These are phyloP conservation scores for Drosophila subpulchrella DNA, from an alignment of 1,140 invertebrate genomes.

Conservation along the genomic window DNA sequence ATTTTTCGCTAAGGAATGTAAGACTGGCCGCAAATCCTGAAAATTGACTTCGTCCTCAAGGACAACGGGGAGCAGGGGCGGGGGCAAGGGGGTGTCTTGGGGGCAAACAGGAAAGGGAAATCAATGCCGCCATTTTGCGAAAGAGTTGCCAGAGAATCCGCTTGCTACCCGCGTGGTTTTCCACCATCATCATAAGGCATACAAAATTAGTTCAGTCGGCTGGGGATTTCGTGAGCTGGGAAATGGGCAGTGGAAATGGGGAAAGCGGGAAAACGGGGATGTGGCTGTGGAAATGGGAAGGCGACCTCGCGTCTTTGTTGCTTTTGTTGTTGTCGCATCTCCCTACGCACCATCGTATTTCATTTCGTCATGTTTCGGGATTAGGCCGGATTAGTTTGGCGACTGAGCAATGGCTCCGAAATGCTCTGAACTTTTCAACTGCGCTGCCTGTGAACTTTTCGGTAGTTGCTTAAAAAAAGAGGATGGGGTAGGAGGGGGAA, in stretches of 20 bases:
- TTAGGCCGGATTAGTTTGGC: slow-evolving; percentile 81
- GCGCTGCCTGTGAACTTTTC: slow-evolving; percentile 68
- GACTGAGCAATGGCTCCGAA: slow-evolving; percentile 78
- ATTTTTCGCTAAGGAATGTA: slow-evolving; percentile 78
- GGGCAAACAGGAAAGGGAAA: slow-evolving; percentile 52
- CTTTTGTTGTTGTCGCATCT: slow-evolving; percentile 41
- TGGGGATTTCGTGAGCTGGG: slow-evolving; percentile 23
- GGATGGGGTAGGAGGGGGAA: background rate
- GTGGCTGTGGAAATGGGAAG: slow-evolving; percentile 16
- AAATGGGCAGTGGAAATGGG: slow-evolving; percentile 20
- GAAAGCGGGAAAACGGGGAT: background rate
- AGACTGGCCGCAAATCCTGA: slow-evolving; percentile 80
- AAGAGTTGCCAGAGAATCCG: slow-evolving; percentile 66
- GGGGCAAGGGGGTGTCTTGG: background rate
- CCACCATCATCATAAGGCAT: slow-evolving; percentile 70
- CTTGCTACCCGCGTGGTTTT: slow-evolving; percentile 33
- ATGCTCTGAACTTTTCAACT: slow-evolving; percentile 66
- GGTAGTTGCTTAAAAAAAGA: slow-evolving; percentile 52
- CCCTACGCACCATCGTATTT: slow-evolving; percentile 83
- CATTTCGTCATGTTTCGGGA: slow-evolving; percentile 84
- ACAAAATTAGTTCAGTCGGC: slow-evolving; percentile 73
- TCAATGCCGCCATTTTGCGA: slow-evolving; percentile 80
- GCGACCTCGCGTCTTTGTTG: slow-evolving; percentile 23
- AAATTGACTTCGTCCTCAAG: slow-evolving; percentile 76
- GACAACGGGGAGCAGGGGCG: slow-evolving; percentile 9